Evolutionary conservation across 1,140 invertebrate genomes (phyloP).

Genomic region (Adelges cooleyi): DNA sequence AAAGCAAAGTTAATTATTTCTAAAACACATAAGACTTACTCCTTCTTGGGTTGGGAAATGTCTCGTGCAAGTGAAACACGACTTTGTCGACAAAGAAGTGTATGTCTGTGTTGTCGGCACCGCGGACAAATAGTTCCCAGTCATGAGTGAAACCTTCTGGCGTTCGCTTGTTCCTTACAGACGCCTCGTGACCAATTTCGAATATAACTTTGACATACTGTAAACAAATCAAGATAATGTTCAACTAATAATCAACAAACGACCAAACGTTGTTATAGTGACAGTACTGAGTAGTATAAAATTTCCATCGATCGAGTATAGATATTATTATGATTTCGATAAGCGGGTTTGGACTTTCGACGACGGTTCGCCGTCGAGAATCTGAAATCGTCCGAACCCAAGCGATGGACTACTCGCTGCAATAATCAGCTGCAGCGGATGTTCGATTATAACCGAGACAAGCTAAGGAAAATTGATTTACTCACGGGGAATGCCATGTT

Average conservation of each 20-base stretch:
- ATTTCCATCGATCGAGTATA: too few species aligned
- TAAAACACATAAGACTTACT: constrained; percentile 42
- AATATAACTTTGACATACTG: constrained; percentile 63
- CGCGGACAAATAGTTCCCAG: constrained; percentile 92
- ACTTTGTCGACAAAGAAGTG: constrained; percentile 89
- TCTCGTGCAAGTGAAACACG: constrained; percentile 81
- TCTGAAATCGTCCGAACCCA: too few species aligned
- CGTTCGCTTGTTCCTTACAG: constrained; percentile 61
- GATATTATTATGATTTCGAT: too few species aligned
- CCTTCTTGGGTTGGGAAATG: constrained; percentile 80
- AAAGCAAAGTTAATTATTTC: background rate
- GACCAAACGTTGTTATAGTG: too few species aligned
- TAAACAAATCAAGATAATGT: constrained; percentile 1
- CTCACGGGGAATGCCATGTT: constrained; percentile 24
- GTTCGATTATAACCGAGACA: too few species aligned
- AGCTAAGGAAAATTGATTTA: background rate
- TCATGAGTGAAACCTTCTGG: constrained; percentile 89
- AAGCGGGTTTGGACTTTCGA: too few species aligned
- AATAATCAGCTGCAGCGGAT: too few species aligned
- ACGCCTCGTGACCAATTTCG: constrained; percentile 82
- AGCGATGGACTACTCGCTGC: too few species aligned
- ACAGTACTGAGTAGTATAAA: too few species aligned
- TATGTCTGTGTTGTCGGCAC: constrained; percentile 71
- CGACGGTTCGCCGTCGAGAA: too few species aligned
- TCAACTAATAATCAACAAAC: background rate